Evolutionary conservation across 2,888 invertebrate genomes (phyloP).

Genomic region (Argyresthia goedartella): DNA sequence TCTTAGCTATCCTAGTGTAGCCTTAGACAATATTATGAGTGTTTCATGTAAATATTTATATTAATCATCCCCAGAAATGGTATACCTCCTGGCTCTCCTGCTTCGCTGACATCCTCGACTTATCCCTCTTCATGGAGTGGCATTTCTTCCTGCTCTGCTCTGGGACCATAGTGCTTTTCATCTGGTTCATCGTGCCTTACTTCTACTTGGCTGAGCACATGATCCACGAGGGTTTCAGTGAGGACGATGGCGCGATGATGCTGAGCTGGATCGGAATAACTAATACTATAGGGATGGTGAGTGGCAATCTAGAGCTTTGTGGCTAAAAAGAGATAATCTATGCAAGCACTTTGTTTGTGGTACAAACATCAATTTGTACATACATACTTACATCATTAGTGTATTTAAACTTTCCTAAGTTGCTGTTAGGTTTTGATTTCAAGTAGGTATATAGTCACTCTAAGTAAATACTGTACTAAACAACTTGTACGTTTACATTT

Average conservation of each 20-base stretch:
- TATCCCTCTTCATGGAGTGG: constrained; percentile 80
- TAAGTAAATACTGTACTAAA: too few relatives aligned
- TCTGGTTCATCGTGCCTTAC: constrained; percentile 96
- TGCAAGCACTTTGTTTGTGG: background rate
- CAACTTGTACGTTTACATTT: too few relatives aligned
- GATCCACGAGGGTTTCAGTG: constrained; percentile 73
- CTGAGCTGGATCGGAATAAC: constrained; percentile 90
- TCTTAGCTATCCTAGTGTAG: too few relatives aligned
- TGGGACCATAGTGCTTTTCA: constrained; percentile 90
- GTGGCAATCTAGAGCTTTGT: constrained; percentile 16
- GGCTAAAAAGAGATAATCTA: background rate
- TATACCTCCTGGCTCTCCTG: constrained; percentile 48
- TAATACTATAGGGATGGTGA: constrained; percentile 91
- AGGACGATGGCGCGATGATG: constrained; percentile 82
- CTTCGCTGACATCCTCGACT: constrained; percentile 74
- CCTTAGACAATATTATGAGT: too few relatives aligned
- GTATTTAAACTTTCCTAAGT: too few relatives aligned
- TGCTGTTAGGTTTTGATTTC: too few relatives aligned
- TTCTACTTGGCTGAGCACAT: constrained; percentile 92
- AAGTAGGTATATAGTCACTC: too few relatives aligned
- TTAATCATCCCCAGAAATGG: constrained; percentile 41
- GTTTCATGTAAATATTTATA: background rate
- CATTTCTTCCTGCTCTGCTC: constrained; percentile 86
- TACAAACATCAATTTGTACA: too few relatives aligned
- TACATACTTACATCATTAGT: too few relatives aligned